Evolutionary conservation across 1,140 invertebrate species (phyloP).

Genomic region (Octopus sinensis): DNA sequence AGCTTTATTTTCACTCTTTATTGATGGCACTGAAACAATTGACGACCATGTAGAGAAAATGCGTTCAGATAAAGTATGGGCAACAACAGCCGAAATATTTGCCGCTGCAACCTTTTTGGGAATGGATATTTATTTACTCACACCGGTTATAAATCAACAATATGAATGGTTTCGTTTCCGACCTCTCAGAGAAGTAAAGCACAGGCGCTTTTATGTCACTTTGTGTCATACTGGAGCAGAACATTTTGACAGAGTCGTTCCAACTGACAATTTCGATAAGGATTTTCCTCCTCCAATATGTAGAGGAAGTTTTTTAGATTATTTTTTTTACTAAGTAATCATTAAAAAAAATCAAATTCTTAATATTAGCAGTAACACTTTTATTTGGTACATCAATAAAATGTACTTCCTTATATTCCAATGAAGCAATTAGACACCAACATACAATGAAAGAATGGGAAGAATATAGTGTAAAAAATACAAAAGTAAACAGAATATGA

Average conservation of each 20-base stretch:
- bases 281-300: background rate
- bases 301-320: background rate
- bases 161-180: slow-evolving; percentile 46
- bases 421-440: no score
- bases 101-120: slow-evolving; percentile 45
- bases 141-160: slow-evolving; percentile 37
- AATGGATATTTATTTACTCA: slow-evolving; percentile 44
- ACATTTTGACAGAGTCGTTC: slow-evolving; percentile 44
- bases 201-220: slow-evolving; percentile 29
- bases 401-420: no score
- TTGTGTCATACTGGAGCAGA: slow-evolving; percentile 48
- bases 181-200: slow-evolving; percentile 25
- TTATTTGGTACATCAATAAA: no score
- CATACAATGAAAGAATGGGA: no score
- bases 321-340: background rate
- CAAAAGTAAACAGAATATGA: no score
- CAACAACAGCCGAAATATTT: slow-evolving; percentile 49
- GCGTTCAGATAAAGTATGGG: slow-evolving; percentile 39
- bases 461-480: no score
- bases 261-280: slow-evolving; percentile 12
- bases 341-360: no score
- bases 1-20: slow-evolving; percentile 41
- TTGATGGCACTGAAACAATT: slow-evolving; percentile 32
- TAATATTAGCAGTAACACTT: no score
- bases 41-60: slow-evolving; percentile 39